Base-by-base conservation (phyloP, 2,113 vertebrate species). In the Piprites chloris region DNA sequence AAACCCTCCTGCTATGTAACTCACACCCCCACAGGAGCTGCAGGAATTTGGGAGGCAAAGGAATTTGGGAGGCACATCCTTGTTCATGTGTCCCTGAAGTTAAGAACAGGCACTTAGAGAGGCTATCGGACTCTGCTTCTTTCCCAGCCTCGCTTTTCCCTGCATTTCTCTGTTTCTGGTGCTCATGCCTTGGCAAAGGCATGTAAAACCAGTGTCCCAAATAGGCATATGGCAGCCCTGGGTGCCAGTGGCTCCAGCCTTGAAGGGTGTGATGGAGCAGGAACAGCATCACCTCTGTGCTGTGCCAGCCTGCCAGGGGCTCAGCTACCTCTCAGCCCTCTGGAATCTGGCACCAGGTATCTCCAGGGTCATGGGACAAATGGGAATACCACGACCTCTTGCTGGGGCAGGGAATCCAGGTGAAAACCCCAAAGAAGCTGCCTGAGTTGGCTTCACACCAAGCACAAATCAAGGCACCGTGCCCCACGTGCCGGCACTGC, bases 311-410 rank as follows among this genome's bases (percentile, higher is more conserved):
- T 6, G 61, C 56, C 58, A 26, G 42, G 73, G 46, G 24, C 50
- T 19, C 0, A 2, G 44, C 18, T 23, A 3, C 35, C 75, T 12
- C 61, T 26, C 44, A 10, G 42, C 42, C 53, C 44, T 12, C 28
- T 14, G 12, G 35, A 14, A 17, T 5, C 28, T 14, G 65, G 28
- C 62, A 4, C n/a, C 37, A 3, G 53, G 9, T 1, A 2, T 12
- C 80, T 27, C 3, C 5, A 12, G 33, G 59, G 28, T 3, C 18
- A 3, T 3, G 39, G 28, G 9, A 14, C 32, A 13, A 2, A 22
- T 0, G 0, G 47, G n/a, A 10, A 4, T 3, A 1, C 32, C 32
- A 2, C 19, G 2, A 2, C 3, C 18, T 67, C 20, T 2, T 3
- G 8, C 0, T 15, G 72, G 61, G 69, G 42, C 24, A 20, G n/a